Evolutionary conservation across 2,797 vertebrate genomes (phyloP), one percentile per base, ranked within the genome.

Genomic region (Notamacropus eugenii): DNA sequence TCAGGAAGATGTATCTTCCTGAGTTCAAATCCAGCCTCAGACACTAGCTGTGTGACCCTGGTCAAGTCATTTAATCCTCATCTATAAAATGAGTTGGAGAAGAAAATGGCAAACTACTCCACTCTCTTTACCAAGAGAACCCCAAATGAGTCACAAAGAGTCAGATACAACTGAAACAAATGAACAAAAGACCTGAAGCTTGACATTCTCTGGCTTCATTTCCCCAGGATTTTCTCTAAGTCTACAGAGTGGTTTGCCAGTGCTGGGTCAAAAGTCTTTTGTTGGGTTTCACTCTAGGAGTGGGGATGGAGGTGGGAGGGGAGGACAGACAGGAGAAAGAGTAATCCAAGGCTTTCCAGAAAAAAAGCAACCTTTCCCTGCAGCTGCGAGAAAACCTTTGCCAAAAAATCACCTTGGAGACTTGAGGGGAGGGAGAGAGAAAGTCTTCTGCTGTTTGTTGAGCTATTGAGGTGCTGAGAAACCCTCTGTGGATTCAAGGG

Each of bases 341-440:
- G 90, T 50, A 16, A 67, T 34, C 13, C 90, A 57, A 91, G 22
- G 6, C 54, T 90, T 96, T 91, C 94, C 58, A 90, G 92, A 96
- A 97, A 97, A 82, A 40, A 46, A 93, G 27, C 22, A 82, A 62
- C 24, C 67, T 34, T 94, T 95, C 27, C 90, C 31, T 91, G 92
- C 58, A 95, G 55, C 93, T 97, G 34, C 57, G 62, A 56, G 90
- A 91, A 82, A 93, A 27, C 2, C 31, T 40, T 52, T 46, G 50
- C 58, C 46, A 93, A 54, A 93, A 58, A 13, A 12, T 55, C 54
- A 29, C 40, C 27, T 93, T 29, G 22, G 94, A 92, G 59, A 29
- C 0, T 0, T 5, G 55, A 54, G 11, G 93, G n/a, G 52, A 46
- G 92, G 74, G 4, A 56, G 74, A 40, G 74, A 82, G 74, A 82